Evolutionary conservation across 2,113 vertebrate species (phyloP), one percentile per base, ranked within the genome.

Genomic region (Perognathus longimembris): DNA sequence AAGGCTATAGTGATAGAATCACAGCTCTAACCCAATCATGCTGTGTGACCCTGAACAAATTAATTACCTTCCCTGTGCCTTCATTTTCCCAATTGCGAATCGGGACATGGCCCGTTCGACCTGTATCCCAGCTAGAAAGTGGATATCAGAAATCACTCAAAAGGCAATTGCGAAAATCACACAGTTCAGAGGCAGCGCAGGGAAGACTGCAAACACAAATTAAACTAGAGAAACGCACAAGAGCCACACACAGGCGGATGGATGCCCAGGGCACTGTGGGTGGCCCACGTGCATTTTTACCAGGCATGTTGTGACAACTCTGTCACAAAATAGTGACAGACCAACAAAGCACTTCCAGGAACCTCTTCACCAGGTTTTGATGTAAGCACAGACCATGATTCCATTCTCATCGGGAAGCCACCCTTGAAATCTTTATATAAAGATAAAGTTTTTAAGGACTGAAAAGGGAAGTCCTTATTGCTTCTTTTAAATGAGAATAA

Each of bases 1-100:
- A 50, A n/a, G 93, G 73, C 66, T 86, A 54, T 54, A 3, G 18
- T 6, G 66, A 61, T 91, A 50, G 95, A 38, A 92, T 71, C 89
- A 70, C 17, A 40, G 81, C 69, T 71, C 67, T 84, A 71, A 61
- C 86, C n/a, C n/a, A 2, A 7, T 73, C 74, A 40, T 26, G 54
- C 88, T 77, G 94, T 69, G 93, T 95, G 92, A 94, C 92, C 95
- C 85, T 6, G 45, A 77, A 83, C 94, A 89, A 95, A 80, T 86
- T 86, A 87, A 92, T 89, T 76, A 88, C 92, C 86, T 89, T 93
- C 85, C 94, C 94, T 86, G 86, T 59, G 93, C 86, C 92, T 96
- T 93, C 61, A 90, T 95, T 90, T 88, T 76, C 82, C 91, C 85
- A 73, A 1, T 2, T 83, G 93, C 83, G 91, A 93, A 85, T 66